Conservation (phyloP, 2,797 vertebrate genomes). For the Sebastes diploproa region DNA sequence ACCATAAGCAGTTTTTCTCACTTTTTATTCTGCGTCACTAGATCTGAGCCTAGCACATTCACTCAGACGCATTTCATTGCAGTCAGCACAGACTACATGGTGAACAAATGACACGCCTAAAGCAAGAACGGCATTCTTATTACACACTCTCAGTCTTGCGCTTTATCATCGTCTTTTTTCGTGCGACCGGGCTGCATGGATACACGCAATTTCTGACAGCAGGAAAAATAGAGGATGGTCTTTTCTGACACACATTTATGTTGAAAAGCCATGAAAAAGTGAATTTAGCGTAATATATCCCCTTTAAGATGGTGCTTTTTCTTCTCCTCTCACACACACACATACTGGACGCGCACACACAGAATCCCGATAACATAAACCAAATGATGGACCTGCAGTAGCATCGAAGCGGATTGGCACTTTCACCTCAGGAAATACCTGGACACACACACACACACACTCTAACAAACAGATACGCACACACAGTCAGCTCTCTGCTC, state of each 20-base stretch:
- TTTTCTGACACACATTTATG: background rate
- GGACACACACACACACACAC: background rate
- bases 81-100: no score
- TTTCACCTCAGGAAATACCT: constrained; percentile 18
- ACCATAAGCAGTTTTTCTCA: no score
- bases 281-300: background rate
- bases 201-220: background rate
- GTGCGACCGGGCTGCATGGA: background rate
- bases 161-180: no score
- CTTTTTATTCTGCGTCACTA: no score
- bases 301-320: background rate
- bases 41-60: no score
- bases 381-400: background rate
- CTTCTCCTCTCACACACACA: background rate
- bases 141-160: no score
- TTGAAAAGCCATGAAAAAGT: background rate
- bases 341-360: background rate
- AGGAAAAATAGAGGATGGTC: background rate
- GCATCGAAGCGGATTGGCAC: constrained; percentile 7
- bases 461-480: background rate
- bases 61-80: no score
- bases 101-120: no score
- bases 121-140: no score
- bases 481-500: constrained; percentile 1
- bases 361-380: background rate